These are phyloP conservation scores for Petromus typicus DNA, from an alignment of 2,113 vertebrate species.

Conservation along the genomic window DNA sequence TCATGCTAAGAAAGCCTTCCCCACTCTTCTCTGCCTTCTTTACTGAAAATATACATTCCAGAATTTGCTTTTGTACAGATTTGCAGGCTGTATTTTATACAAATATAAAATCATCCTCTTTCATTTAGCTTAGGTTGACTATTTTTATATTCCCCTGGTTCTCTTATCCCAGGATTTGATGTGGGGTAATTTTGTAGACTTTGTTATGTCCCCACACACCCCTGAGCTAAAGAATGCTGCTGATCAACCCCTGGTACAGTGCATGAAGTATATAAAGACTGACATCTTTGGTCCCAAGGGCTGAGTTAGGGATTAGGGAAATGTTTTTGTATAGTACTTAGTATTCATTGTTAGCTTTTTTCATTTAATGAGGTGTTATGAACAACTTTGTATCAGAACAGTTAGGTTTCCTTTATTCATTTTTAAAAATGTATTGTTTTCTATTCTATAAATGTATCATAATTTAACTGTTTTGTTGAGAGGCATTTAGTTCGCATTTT, in stretches of 20 bases:
- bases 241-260: background rate
- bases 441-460: background rate
- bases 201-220: background rate
- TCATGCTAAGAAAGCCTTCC: background rate
- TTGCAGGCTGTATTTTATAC: background rate
- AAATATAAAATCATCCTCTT: background rate
- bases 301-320: background rate
- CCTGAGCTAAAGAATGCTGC: background rate
- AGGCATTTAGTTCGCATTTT: background rate
- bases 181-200: background rate
- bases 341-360: constrained; percentile 1
- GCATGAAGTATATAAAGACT: background rate
- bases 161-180: constrained; percentile 4
- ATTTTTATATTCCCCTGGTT: constrained; percentile 21
- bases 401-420: background rate
- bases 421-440: background rate
- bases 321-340: background rate
- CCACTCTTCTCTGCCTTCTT: background rate
- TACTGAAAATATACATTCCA: background rate
- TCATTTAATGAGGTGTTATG: background rate
- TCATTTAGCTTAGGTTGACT: constrained; percentile 28
- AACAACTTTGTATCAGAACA: background rate
- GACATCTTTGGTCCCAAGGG: background rate
- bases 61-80: constrained; percentile 35
- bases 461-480: background rate